Conservation (phyloP, 2,113 vertebrate genomes). For the Paramisgurnus dabryanus region DNA sequence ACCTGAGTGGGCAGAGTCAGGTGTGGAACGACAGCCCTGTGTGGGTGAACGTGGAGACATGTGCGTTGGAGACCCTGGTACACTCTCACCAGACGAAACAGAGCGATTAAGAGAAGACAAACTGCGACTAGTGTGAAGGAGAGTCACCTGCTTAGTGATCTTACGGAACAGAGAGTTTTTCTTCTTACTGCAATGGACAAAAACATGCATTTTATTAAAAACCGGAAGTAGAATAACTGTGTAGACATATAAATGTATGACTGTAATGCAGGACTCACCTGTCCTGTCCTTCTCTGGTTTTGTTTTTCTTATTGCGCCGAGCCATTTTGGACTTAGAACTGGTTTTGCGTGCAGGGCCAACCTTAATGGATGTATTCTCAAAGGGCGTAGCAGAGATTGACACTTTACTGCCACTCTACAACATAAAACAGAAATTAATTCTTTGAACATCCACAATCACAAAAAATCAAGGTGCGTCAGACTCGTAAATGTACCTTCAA, state of each 20-base stretch:
- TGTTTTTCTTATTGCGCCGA: conserved; percentile 89
- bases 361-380: conserved; percentile 96
- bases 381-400: conserved; percentile 93
- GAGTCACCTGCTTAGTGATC: conserved; percentile 91
- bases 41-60: conserved; percentile 94
- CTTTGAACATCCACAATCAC: background rate
- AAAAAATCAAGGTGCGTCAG: background rate
- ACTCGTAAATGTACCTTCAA: conserved; percentile 80
- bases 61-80: conserved; percentile 92
- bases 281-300: conserved; percentile 90
- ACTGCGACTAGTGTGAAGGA: conserved; percentile 94
- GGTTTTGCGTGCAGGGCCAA: conserved; percentile 91
- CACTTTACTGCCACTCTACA: conserved; percentile 92
- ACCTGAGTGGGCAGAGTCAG: conserved; percentile 91
- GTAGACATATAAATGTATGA: background rate
- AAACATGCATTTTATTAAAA: background rate
- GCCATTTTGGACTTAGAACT: conserved; percentile 94
- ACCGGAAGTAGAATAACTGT: background rate
- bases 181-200: conserved; percentile 78
- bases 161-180: conserved; percentile 90
- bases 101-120: conserved; percentile 94
- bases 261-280: conserved; percentile 71
- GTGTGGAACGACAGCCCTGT: conserved; percentile 87
- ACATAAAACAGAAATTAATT: conserved; percentile 27
- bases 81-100: conserved; percentile 93